Conservation (phyloP, 2,113 vertebrate genomes). For the Theristicus caerulescens region DNA sequence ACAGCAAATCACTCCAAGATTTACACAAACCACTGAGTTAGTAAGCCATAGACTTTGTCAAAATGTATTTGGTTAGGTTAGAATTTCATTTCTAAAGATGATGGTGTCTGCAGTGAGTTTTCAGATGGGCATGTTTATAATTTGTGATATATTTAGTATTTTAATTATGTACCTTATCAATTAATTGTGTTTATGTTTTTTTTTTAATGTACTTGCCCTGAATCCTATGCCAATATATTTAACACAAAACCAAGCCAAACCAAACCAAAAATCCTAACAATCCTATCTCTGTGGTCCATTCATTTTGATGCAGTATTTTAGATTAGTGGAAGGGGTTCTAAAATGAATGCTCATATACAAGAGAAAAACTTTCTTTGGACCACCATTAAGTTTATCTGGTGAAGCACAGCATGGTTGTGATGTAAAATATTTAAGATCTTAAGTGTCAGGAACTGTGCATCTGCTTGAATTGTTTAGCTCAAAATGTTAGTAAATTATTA, state of each 20-base stretch:
- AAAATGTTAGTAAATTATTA: conserved; percentile 31
- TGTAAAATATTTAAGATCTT: not conserved
- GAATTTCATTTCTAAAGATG: not conserved
- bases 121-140: not conserved
- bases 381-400: not conserved
- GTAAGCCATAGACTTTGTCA: not conserved
- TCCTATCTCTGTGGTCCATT: not conserved
- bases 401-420: not conserved
- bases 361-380: not conserved
- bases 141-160: not conserved
- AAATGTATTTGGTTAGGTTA: not conserved
- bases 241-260: not conserved
- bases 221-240: not conserved
- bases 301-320: not conserved
- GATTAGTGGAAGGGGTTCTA: not conserved
- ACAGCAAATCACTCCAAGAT: conserved; percentile 21
- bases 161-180: not conserved
- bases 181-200: accelerated
- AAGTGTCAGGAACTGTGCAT: not conserved
- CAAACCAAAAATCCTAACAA: not conserved
- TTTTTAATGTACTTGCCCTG: not conserved
- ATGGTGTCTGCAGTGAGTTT: not conserved
- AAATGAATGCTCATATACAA: not conserved
- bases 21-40: not conserved
- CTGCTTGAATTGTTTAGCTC: conserved; percentile 8